These are phyloP conservation scores for Monochamus saltuarius DNA, from an alignment of 1,140 invertebrate species.

Conservation along the genomic window DNA sequence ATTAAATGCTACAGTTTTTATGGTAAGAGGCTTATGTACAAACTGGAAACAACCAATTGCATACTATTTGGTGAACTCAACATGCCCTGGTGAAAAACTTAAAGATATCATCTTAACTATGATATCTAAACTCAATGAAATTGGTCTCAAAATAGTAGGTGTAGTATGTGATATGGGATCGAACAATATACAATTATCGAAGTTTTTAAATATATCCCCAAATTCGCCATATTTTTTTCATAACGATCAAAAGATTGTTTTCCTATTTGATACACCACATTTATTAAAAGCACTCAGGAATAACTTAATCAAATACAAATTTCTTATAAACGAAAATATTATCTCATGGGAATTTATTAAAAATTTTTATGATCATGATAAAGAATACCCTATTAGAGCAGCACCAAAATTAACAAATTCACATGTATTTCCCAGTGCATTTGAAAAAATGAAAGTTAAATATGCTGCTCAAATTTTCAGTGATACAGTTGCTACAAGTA, in stretches of 20 bases:
- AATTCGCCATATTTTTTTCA: conserved; percentile 9
- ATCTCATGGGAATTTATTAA: conserved; percentile 11
- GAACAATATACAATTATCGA: conserved; percentile 18
- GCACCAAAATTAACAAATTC: neutral
- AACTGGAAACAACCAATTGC: too few species aligned
- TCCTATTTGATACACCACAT: conserved; percentile 11
- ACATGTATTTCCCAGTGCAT: neutral
- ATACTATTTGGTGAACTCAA: conserved; percentile 15
- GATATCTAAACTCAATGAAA: conserved; percentile 8
- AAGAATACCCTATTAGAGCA: neutral
- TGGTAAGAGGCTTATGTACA: conserved; percentile 16
- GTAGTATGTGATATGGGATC: conserved; percentile 18
- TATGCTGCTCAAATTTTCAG: conserved; percentile 1
- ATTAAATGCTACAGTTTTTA: neutral
- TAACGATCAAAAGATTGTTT: conserved; percentile 6
- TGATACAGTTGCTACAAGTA: neutral
- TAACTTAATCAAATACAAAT: conserved; percentile 6
- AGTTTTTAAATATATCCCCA: neutral
- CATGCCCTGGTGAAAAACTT: conserved; percentile 5
- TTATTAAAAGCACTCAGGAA: conserved; percentile 16
- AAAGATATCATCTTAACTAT: conserved; percentile 5
- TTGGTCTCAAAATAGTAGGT: conserved; percentile 7
- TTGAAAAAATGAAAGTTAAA: too few species aligned
- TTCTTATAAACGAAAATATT: conserved; percentile 7
- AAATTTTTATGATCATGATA: conserved; percentile 4